Percentiles rank a stretch among this genome's conserved stretches.
phyloP scores from a whole-genome alignment of 1,140 invertebrate species.

The Sycophila sp. region DNA sequence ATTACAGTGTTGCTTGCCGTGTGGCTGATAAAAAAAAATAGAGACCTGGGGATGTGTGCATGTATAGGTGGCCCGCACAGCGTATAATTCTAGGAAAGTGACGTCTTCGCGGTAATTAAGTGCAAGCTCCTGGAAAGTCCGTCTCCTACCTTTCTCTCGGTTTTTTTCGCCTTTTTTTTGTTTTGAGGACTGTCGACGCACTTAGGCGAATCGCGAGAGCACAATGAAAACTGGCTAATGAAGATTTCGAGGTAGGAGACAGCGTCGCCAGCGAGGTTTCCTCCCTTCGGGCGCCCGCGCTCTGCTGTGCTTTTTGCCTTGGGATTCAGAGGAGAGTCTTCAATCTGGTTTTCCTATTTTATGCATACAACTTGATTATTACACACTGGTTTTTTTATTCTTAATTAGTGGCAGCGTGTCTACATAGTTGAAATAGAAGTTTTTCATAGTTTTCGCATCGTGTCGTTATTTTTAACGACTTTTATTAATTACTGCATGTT shows the following conservation, averaged over 20 bases:
- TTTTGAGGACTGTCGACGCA: background rate
- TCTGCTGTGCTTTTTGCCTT: background rate
- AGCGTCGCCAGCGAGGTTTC: too few species aligned
- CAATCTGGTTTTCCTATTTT: too few species aligned
- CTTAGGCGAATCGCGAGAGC: background rate
- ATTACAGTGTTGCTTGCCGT: slow-evolving; percentile 45
- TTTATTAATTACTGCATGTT: too few species aligned
- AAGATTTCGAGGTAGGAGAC: slow-evolving; percentile 7
- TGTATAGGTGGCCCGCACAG: background rate
- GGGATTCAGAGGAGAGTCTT: too few species aligned
- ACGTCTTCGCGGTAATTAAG: slow-evolving; percentile 42
- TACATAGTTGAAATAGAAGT: too few species aligned
- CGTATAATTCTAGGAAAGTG: slow-evolving; percentile 38
- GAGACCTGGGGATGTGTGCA: background rate
- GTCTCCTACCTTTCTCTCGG: background rate
- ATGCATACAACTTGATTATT: too few species aligned
- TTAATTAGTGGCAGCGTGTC: too few species aligned
- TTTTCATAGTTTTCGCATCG: too few species aligned
- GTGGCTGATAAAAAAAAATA: slow-evolving; percentile 35
- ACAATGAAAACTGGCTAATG: slow-evolving; percentile 3
- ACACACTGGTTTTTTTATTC: too few species aligned
- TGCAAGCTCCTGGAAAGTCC: background rate
- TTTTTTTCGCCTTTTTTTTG: background rate
- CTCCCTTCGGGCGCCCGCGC: too few species aligned
- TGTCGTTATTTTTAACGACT: too few species aligned